Percentiles rank a stretch among this genome's conserved stretches.
Evolutionary conservation across 2,113 vertebrate species (phyloP).

Genomic region (Ondatra zibethicus): DNA sequence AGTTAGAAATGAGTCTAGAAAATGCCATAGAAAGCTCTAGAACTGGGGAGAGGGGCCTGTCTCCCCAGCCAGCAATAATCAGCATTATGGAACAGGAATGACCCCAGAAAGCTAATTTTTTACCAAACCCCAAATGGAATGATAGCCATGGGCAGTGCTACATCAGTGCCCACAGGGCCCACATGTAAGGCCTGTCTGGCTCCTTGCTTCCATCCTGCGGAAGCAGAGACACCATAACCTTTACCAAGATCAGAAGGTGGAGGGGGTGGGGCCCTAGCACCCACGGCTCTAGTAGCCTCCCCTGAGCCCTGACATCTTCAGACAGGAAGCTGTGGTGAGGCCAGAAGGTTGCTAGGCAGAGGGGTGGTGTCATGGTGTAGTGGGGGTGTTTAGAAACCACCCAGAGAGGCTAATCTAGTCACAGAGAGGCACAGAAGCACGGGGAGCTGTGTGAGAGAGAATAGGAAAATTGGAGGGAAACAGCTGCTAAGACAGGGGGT

Average conservation of each 20-base stretch:
- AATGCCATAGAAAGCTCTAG: constrained; percentile 49
- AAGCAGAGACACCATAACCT: not conserved
- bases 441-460: not conserved
- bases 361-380: not conserved
- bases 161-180: not conserved
- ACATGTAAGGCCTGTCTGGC: not conserved
- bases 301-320: not conserved
- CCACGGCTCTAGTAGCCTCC: not conserved
- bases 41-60: not conserved
- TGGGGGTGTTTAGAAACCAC: not conserved
- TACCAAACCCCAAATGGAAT: not conserved
- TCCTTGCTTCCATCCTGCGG: not conserved
- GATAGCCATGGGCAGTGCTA: not conserved
- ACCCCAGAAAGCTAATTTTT: not conserved
- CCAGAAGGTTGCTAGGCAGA: constrained; percentile 51
- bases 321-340: constrained; percentile 76
- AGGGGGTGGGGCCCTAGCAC: not conserved
- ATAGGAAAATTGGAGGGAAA: not conserved
- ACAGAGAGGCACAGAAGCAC: not conserved
- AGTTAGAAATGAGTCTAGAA: not conserved
- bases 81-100: not conserved
- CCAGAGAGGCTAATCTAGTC: not conserved
- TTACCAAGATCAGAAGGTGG: not conserved
- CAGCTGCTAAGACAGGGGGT: not conserved
- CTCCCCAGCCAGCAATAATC: not conserved